Evolutionary conservation across 92 coral and sea anemone species (phyloP), one percentile per base, ranked within the genome.

Genomic region (Epizoanthus ramosus): DNA sequence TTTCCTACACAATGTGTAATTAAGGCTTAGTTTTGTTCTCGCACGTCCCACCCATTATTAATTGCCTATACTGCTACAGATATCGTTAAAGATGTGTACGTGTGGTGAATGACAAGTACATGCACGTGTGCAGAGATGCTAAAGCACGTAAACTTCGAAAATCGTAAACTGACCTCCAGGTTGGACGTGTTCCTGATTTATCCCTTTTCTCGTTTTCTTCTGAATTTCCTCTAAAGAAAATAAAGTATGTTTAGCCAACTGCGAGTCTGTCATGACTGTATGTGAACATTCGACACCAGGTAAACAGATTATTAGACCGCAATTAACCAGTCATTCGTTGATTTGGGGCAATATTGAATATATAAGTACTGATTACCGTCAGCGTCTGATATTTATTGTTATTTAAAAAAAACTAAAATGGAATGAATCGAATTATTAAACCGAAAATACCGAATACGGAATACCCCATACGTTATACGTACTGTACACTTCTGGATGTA

Each of bases 401-500:
- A 47, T 10, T 10, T 7, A 47, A 1, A 47, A 47, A 47, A 8
- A 47, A 7, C 22, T 63, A 23, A 63, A 41, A 8, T 41, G 53
- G 50, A 12, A 41, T 73, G 79, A 23, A n/a, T 13, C 23, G 18
- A 23, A 23, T 28, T 16, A 25, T 73, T 52, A 53, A 53, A 58
- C 22, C 23, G 15, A 19, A 77, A 63, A 41, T 19, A n/a, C n/a
- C n/a, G n/a, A n/a, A n/a, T n/a, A n/a, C n/a, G n/a, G n/a, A n/a
- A n/a, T n/a, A n/a, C n/a, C n/a, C n/a, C n/a, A n/a, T n/a, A n/a
- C n/a, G n/a, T n/a, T 35, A 28, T 63, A 94, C 99, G 85, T 71
- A 96, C 99, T 79, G 84, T 86, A 96, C 15, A 90, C 85, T 84
- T 96, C 92, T 45, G 99, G 99, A 60, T 90, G 85, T 17, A 96